phyloP scores from a whole-genome alignment of 37 sponge, comb jelly and placozoan species.

The Hormiphora californensis region DNA sequence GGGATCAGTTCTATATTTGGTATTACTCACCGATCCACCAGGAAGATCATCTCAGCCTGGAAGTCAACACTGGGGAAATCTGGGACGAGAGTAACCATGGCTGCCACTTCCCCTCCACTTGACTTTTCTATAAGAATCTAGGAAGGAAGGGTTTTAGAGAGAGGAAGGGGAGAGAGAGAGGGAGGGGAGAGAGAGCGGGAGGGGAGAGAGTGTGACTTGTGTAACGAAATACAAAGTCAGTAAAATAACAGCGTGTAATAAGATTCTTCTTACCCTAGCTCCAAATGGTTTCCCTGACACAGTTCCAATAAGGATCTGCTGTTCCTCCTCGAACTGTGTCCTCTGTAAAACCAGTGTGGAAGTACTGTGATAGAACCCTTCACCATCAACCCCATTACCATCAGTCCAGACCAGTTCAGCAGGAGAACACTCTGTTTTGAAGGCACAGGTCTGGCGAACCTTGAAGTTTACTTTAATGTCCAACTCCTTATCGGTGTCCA shows the following conservation, averaged over 20 bases:
- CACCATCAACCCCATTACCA: background rate
- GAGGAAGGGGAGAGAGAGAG: too few species aligned
- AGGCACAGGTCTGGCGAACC: background rate
- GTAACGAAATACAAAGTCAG: too few species aligned
- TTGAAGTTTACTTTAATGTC: background rate
- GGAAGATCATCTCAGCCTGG: conserved; percentile 43
- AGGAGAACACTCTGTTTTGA: background rate
- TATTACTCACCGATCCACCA: conserved; percentile 2
- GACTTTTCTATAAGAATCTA: conserved; percentile 34
- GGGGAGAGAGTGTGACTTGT: too few species aligned
- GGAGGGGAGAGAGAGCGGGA: too few species aligned
- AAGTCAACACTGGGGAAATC: conserved; percentile 6
- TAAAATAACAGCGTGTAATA: too few species aligned
- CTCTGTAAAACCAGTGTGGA: background rate
- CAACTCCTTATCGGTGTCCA: background rate
- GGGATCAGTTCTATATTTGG: background rate
- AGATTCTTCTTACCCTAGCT: conserved; percentile 18
- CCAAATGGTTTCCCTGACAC: conserved; percentile 32
- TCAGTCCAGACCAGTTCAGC: background rate
- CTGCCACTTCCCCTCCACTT: conserved; percentile 13
- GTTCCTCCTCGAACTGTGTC: conserved; percentile 26
- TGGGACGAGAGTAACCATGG: conserved; percentile 36
- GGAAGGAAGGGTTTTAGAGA: too few species aligned
- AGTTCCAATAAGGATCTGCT: background rate
- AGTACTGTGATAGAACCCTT: conserved; percentile 29